Percentiles rank a stretch among this genome's conserved stretches.
phyloP scores from a whole-genome alignment of 2,797 vertebrate species.

The Crenichthys baileyi region DNA sequence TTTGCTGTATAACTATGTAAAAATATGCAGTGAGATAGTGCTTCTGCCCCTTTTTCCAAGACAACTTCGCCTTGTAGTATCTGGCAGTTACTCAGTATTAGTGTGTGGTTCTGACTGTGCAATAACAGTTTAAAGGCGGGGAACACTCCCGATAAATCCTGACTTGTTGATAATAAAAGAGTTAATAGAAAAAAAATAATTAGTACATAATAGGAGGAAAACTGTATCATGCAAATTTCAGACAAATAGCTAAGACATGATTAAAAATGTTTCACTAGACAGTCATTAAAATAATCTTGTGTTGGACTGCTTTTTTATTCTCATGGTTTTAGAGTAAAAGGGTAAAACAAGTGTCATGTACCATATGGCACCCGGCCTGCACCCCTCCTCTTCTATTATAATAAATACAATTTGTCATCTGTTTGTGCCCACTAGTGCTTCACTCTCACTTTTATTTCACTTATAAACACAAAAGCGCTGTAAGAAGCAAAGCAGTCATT shows the following conservation, averaged over 20 bases:
- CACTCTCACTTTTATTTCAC: not conserved
- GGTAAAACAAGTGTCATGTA: not conserved
- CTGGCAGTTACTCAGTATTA: not conserved
- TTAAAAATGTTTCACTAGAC: not conserved
- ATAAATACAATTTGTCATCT: not conserved
- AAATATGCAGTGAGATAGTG: not conserved
- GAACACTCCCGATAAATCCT: not conserved
- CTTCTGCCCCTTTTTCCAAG: not conserved
- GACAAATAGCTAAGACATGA: not conserved
- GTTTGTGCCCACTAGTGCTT: not conserved
- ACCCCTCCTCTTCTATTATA: no score
- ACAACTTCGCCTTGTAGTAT: not conserved
- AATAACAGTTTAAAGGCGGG: not conserved
- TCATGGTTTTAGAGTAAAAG: not conserved
- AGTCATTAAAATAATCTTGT: not conserved
- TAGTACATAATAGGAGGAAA: not conserved
- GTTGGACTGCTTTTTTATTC: not conserved
- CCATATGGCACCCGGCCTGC: no score
- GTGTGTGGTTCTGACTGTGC: not conserved
- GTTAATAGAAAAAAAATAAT: not conserved
- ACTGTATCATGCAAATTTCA: not conserved
- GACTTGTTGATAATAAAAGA: not conserved
- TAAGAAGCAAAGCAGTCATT: constrained; percentile 3
- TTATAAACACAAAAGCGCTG: constrained; percentile 2
- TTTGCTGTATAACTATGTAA: not conserved